A percentile compares a stretch with the other conserved stretches of the same genome.
These are phyloP conservation scores for Ochlodes sylvanus DNA, from an alignment of 2,888 invertebrate species.

Conservation along the genomic window DNA sequence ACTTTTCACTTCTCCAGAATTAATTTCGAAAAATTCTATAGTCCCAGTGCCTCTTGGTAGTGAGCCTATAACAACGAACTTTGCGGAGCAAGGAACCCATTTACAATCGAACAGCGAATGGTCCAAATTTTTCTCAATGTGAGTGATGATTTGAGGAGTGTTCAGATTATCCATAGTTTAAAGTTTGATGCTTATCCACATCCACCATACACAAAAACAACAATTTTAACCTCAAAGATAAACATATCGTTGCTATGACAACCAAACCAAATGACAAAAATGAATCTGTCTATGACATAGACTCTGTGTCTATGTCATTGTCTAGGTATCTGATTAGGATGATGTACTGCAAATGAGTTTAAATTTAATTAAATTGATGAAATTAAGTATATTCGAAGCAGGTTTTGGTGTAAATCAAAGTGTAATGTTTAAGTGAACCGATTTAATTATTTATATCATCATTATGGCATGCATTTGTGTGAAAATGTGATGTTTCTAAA, in stretches of 20 bases:
- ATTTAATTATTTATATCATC: too few relatives aligned
- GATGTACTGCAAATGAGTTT: too few relatives aligned
- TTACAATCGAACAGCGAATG: conserved; percentile 96
- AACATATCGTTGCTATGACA: conserved; percentile 36
- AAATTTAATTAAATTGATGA: too few relatives aligned
- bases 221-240: not conserved
- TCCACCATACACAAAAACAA: not conserved
- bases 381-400: too few relatives aligned
- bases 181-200: not conserved
- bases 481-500: too few relatives aligned
- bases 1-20: conserved; percentile 88
- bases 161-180: conserved; percentile 76
- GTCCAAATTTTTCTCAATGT: conserved; percentile 92
- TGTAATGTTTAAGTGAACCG: too few relatives aligned
- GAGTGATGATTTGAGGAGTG: conserved; percentile 96
- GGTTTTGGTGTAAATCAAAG: too few relatives aligned
- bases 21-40: conserved; percentile 92
- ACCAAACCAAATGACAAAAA: too few relatives aligned
- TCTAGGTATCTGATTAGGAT: too few relatives aligned
- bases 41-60: conserved; percentile 94
- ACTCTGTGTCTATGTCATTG: too few relatives aligned
- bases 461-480: too few relatives aligned
- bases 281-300: too few relatives aligned
- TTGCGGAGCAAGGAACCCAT: conserved; percentile 98
- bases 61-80: conserved; percentile 95